Percentiles rank a stretch among this genome's conserved stretches.
These are phyloP conservation scores for Lemur catta DNA, from an alignment of 2,797 vertebrate species.

Conservation along the genomic window DNA sequence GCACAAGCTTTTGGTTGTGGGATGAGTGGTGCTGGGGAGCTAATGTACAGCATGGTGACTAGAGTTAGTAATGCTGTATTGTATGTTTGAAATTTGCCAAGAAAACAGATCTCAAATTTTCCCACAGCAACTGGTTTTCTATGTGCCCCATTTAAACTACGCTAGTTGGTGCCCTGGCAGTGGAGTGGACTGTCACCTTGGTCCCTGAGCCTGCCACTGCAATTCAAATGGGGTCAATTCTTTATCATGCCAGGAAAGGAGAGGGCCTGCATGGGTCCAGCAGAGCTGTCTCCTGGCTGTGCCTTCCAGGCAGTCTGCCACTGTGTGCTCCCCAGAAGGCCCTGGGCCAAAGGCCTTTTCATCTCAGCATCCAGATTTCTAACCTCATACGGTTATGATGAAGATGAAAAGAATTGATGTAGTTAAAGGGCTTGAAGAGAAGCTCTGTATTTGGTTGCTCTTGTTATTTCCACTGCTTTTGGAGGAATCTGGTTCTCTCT, in stretches of 20 bases:
- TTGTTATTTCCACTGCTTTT: not conserved
- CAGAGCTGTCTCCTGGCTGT: not conserved
- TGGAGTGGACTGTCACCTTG: not conserved
- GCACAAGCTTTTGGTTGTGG: not conserved
- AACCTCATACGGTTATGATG: not conserved
- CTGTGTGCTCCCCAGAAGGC: not conserved
- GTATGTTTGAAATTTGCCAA: not conserved
- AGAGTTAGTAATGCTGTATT: not conserved
- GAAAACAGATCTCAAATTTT: not conserved
- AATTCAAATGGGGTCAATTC: not conserved
- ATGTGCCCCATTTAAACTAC: not conserved
- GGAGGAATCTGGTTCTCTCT: not conserved
- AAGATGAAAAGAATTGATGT: not conserved
- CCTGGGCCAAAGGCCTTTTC: not conserved
- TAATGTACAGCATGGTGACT: not conserved
- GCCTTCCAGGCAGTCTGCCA: not conserved
- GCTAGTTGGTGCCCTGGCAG: not conserved
- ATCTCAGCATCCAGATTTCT: not conserved
- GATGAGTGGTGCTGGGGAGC: not conserved
- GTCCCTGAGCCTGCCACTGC: not conserved
- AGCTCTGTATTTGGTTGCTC: not conserved
- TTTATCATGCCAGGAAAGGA: not conserved
- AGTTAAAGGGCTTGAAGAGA: not conserved
- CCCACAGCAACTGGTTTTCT: not conserved
- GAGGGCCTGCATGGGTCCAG: not conserved